Conservation (phyloP, 2,888 invertebrate species). For the Buathra laborator region DNA sequence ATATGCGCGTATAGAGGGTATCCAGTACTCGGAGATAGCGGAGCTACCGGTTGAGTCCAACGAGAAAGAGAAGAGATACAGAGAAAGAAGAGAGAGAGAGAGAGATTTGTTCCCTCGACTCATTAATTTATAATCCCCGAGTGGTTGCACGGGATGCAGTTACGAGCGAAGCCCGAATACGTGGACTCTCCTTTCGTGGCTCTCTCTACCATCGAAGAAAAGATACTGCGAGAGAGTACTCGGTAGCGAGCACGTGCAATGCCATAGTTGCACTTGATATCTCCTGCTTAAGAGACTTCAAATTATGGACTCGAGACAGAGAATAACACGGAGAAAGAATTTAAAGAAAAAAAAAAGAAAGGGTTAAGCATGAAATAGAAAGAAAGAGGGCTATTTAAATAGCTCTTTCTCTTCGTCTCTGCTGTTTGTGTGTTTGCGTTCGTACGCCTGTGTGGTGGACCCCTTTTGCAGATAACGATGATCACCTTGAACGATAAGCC, state of each 20-base stretch:
- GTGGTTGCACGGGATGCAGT: constrained; percentile 7
- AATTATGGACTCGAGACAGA: constrained; percentile 21
- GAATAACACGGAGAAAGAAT: constrained; percentile 36
- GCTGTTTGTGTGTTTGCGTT: not conserved
- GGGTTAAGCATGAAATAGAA: constrained; percentile 27
- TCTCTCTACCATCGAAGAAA: constrained; percentile 10
- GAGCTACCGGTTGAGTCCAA: constrained; percentile 47
- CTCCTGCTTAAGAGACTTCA: constrained; percentile 19
- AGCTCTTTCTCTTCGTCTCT: constrained; percentile 2
- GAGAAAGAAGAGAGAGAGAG: not conserved
- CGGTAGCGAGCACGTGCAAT: constrained; percentile 33
- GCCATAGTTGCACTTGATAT: constrained; percentile 45
- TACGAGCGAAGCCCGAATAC: constrained; percentile 30
- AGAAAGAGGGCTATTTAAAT: constrained; percentile 54
- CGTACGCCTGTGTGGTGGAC: constrained; percentile 35
- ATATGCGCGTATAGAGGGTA: not conserved
- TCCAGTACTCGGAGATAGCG: constrained; percentile 22
- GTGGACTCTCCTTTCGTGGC: constrained; percentile 43
- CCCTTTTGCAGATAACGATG: constrained; percentile 75
- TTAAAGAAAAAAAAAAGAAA: constrained; percentile 54
- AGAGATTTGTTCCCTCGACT: constrained; percentile 40
- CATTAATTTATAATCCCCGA: constrained; percentile 57
- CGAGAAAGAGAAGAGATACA: not conserved
- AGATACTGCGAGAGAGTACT: not conserved
- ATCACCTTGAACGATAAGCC: constrained; percentile 74